Conservation (phyloP, 2,797 vertebrate species). For the Odontamblyopus rebecca region DNA sequence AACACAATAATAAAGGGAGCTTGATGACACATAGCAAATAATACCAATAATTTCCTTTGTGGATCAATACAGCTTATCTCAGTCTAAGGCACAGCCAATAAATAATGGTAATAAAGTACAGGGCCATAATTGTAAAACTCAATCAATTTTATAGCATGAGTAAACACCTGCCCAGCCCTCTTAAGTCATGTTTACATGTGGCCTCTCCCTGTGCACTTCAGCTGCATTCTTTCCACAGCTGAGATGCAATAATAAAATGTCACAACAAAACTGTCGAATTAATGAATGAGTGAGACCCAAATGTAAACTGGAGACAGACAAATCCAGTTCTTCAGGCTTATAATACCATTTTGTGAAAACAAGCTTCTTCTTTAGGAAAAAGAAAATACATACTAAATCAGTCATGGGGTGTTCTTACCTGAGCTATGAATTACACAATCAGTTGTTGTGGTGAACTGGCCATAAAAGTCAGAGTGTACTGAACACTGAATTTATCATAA, state of each 20-base stretch:
- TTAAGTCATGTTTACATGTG: constrained; percentile 50
- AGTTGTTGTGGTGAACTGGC: neutral
- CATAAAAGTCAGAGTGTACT: neutral
- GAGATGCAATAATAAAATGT: constrained; percentile 43
- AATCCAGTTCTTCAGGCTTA: constrained; percentile 14
- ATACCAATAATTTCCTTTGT: neutral
- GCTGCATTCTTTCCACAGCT: constrained; percentile 60
- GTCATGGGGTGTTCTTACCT: no score
- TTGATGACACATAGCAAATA: neutral
- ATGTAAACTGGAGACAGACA: constrained; percentile 15
- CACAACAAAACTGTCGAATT: constrained; percentile 45
- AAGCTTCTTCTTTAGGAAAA: neutral
- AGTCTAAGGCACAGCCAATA: neutral
- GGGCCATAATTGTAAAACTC: constrained; percentile 36
- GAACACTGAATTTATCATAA: neutral
- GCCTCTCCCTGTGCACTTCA: constrained; percentile 36
- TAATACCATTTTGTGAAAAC: neutral
- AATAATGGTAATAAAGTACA: constrained; percentile 16
- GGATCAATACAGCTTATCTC: neutral
- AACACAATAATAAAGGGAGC: neutral
- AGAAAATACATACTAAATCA: no score
- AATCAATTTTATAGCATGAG: constrained; percentile 39
- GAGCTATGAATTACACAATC: neutral
- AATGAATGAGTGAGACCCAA: constrained; percentile 2
- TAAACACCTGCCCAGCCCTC: constrained; percentile 19